Conservation (phyloP, 2,113 vertebrate species). For the Tragulus kanchil region DNA sequence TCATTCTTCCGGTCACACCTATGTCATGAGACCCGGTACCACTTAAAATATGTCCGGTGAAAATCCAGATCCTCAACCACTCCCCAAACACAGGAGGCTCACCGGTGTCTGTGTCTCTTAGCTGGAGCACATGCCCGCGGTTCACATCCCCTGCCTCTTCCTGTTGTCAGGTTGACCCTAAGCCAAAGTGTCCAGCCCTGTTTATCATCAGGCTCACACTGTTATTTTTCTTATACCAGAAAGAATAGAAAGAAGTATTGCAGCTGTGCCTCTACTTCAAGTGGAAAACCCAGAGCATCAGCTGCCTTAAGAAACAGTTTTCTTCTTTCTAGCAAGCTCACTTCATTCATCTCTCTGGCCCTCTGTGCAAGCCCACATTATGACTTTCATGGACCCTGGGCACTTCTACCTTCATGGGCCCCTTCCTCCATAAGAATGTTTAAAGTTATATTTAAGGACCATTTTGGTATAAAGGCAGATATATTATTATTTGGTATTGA, state of each 20-base stretch:
- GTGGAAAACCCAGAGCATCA: neutral
- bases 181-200: neutral
- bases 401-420: neutral
- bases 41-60: constrained; percentile 16
- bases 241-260: neutral
- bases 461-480: neutral
- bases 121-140: neutral
- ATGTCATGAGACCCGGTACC: neutral
- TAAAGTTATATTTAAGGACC: neutral
- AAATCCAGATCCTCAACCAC: neutral
- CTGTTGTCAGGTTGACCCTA: neutral
- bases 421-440: neutral
- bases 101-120: neutral
- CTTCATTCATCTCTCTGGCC: neutral
- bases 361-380: neutral
- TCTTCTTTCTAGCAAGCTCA: neutral
- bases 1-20: constrained; percentile 98
- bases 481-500: neutral
- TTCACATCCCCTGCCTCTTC: neutral
- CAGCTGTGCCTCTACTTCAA: neutral
- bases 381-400: neutral
- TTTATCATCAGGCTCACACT: neutral
- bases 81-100: neutral
- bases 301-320: neutral
- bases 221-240: neutral